Conservation (phyloP, 2,113 vertebrate species). For the Ursus arctos region DNA sequence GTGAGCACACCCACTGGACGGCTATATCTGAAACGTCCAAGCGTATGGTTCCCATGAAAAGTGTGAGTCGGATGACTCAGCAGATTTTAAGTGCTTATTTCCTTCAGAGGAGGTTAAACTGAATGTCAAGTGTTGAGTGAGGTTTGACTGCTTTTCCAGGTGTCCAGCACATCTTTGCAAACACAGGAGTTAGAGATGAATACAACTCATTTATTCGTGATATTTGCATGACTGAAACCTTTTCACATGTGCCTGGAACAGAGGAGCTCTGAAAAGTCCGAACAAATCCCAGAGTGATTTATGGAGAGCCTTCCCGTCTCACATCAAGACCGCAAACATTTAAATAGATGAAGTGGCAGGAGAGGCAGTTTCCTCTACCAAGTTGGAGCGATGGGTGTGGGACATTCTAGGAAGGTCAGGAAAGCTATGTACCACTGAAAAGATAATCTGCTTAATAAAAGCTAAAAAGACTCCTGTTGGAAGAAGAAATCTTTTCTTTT, state of each 20-base stretch:
- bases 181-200: slow-evolving; percentile 45
- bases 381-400: not conserved
- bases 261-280: not conserved
- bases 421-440: not conserved
- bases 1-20: not conserved
- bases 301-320: not conserved
- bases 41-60: not conserved
- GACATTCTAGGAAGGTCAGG: not conserved
- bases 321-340: not conserved
- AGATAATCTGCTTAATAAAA: not conserved
- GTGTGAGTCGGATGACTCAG: slow-evolving; percentile 39
- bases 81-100: slow-evolving; percentile 66
- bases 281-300: not conserved
- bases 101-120: slow-evolving; percentile 67
- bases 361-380: not conserved
- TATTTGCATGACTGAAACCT: slow-evolving; percentile 40
- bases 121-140: slow-evolving; percentile 63
- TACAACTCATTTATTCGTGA: slow-evolving; percentile 33
- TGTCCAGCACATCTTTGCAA: slow-evolving; percentile 62
- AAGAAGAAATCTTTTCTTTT: not conserved
- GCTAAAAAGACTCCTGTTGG: not conserved
- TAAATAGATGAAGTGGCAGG: not conserved
- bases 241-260: slow-evolving; percentile 54
- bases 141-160: slow-evolving; percentile 61
- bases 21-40: slow-evolving; percentile 4